Percentiles rank a stretch among this genome's conserved stretches.
phyloP scores from a whole-genome alignment of 2,888 invertebrate species.

The Cylindroiulus punctatus region DNA sequence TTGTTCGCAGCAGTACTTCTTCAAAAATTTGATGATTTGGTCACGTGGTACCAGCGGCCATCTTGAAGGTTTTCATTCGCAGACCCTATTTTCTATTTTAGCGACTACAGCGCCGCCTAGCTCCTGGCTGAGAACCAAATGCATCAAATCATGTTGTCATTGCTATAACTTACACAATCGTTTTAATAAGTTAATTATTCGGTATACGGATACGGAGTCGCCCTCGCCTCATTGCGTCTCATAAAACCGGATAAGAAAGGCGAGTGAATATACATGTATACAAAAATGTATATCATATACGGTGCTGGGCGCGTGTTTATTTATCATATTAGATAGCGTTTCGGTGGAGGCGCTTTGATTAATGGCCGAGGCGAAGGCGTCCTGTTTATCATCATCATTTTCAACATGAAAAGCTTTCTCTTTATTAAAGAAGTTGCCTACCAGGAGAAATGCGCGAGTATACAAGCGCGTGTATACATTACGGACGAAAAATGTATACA shows the following conservation, averaged over 20 bases:
- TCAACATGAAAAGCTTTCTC: neutral
- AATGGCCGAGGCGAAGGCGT: neutral
- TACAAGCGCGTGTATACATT: neutral
- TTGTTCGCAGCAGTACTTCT: too few relatives aligned
- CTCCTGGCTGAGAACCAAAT: too few relatives aligned
- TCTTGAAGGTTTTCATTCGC: too few relatives aligned
- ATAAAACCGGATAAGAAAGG: neutral
- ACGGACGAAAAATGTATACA: neutral
- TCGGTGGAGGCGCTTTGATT: neutral
- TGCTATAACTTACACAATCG: too few relatives aligned
- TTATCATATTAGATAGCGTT: slow-evolving; percentile 1
- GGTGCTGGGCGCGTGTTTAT: neutral
- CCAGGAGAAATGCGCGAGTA: neutral
- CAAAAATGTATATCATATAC: neutral
- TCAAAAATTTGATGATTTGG: too few relatives aligned
- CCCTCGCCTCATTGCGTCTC: neutral
- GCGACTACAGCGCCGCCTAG: too few relatives aligned
- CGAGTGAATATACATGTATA: neutral
- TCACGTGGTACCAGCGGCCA: too few relatives aligned
- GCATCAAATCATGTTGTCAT: too few relatives aligned
- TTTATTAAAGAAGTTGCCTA: neutral
- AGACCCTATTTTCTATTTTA: too few relatives aligned
- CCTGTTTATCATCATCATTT: slow-evolving; percentile 1
- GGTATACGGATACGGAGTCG: neutral
- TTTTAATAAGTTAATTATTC: neutral